Base-by-base conservation (phyloP, 2,888 invertebrate genomes). In the Synergus japonicus region DNA sequence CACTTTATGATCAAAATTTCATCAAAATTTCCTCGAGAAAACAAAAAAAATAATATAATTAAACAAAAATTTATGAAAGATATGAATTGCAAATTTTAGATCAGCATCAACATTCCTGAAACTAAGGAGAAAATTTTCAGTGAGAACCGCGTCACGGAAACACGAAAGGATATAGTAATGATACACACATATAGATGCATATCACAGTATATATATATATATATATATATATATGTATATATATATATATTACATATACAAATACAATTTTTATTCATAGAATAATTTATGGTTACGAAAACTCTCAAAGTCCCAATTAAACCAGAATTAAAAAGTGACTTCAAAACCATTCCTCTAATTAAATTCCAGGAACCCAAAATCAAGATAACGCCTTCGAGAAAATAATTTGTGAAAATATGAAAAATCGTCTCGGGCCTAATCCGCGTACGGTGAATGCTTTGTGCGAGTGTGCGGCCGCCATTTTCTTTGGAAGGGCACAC, bases 401-500 rank as follows among this genome's bases (percentile, higher is more conserved):
- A 73, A 73, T 54, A 73, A 29, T 73, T 73, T 37, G 12, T 18
- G 10, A 37, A 73, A 73, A 73, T 54, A 54, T 37, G 54, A 58
- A 73, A 73, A 73, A 58, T 73, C 41, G 54, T 73, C 73, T 73
- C 73, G 49, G 41, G 49, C 49, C 73, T 73, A 73, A 79, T 58
- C 73, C 73, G 73, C 73, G 49, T 49, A 73, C 73, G 54, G 73
- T 73, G 87, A 86, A 73, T 86, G 88, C 88, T 87, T 87, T 89
- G 86, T 88, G 85, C 86, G 86, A 86, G 87, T 86, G 85, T 88
- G 85, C 84, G 85, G 89, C 90, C 89, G 91, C 91, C 91, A 91
- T 91, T 91, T 91, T 91, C 91, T 90, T 85, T 86, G 79, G 86
- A 87, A 90, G 90, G 90, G 90, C 73, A 73, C 54, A 90, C 89